Base-by-base conservation (phyloP, 2,888 invertebrate genomes). In the Rhamnusium bicolor region DNA sequence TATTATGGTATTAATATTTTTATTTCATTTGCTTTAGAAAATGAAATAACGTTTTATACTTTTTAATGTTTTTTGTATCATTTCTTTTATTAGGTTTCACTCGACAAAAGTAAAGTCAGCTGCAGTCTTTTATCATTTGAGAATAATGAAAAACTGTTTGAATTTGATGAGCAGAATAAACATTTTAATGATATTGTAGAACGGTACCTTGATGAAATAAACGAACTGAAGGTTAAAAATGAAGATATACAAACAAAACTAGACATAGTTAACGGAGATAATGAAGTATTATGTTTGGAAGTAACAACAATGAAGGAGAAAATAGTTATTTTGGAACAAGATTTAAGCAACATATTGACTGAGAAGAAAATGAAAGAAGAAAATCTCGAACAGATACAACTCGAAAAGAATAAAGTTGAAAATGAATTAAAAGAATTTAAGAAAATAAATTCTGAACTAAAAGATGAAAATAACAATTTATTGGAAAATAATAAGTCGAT, bases 121-220 rank as follows among this genome's bases (percentile, higher is more conserved):
- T n/a, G n/a, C 4, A 47, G 47, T 14, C 7, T 71, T n/a, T n/a
- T 24, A 18, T 47, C 71, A 18, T 71, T 71, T 63, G 71, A 75
- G 10, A 68, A 60, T 21, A 58, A 68, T 29, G 73, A 75, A 67
- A 54, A 60, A 10, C 47, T 47, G 1, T 21, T 62, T 14, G 16
- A 12, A 24, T 14, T 72, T 6, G 69, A 63, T 19, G 69, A 69
- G 2, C 29, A 60, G 46, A 12, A 14, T 5, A 60, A 16, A 2
- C 16, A 68, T 32, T 40, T 58, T 14, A 47, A 40, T n/a, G 29
- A 51, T 16, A 69, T 27, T 12, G 10, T 51, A 29, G 60, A 19
- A 7, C 12, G 7, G 27, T 69, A 69, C 51, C n/a, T 51, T 18
- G 27, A 62, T 1, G 46, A 69, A 62, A 21, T 69, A 16, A 40